Evolutionary conservation across 2,113 vertebrate species (phyloP), one percentile per base, ranked within the genome.

Genomic region (Syrrhaptes paradoxus): DNA sequence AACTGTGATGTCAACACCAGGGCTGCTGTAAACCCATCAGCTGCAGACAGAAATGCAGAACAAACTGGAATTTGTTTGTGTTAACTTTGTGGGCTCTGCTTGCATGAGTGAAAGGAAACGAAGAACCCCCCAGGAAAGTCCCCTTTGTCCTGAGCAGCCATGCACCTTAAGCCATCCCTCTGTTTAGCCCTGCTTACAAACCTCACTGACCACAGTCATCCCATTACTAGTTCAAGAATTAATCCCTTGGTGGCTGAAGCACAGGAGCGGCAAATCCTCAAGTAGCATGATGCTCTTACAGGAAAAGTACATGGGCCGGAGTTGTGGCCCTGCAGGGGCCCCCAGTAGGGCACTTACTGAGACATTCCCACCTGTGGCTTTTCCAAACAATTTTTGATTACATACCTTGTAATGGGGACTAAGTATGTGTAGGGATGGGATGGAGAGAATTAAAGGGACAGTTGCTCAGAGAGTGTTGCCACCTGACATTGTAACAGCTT

Each of bases 241-340:
- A 90, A 91, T 94, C 61, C 46, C 70, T 36, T 25, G 38, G n/a
- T 85, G 67, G n/a, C 61, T 3, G 15, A 81, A 91, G n/a, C 74
- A 83, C 46, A 38, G 48, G 34, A 49, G 32, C 34, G 62, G 24
- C 52, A 97, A 90, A 96, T 95, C 87, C 65, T 90, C 62, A 78
- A 66, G 74, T 6, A 46, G n/a, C 41, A 36, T 48, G 34, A 93
- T 89, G 81, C 72, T 90, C 83, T 94, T 93, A 90, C 61, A 59
- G 18, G 48, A 70, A 84, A 84, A 87, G 43, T 84, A 21, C 11
- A 5, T 51, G 17, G 66, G 41, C 16, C 14, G n/a, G 90, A 80
- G 43, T 28, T 54, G 68, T 70, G 67, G 34, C 49, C 78, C 51
- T 48, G 52, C 38, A 43, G n/a, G n/a, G n/a, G n/a, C n/a, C n/a